Conservation (phyloP, 1,140 invertebrate genomes). For the Bradysia coprophila region DNA sequence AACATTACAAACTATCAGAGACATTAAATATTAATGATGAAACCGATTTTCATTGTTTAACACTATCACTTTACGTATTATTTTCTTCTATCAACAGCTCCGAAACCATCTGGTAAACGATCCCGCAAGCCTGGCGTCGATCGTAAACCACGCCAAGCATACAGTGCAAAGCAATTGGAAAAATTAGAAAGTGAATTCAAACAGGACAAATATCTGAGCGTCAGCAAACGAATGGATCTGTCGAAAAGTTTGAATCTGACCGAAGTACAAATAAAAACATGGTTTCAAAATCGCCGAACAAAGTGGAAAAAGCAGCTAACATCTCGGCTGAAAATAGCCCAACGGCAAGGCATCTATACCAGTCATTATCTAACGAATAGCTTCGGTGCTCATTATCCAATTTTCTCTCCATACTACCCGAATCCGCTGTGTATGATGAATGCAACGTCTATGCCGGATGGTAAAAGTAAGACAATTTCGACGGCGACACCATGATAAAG, state of each 20-base stretch:
- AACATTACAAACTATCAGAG: too few relatives aligned
- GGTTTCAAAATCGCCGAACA: conserved; percentile 88
- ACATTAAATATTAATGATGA: too few relatives aligned
- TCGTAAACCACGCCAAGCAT: conserved; percentile 85
- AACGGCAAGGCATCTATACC: conserved; percentile 60
- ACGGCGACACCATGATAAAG: too few relatives aligned
- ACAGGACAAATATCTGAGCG: conserved; percentile 86
- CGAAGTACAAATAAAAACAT: conserved; percentile 94
- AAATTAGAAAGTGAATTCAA: conserved; percentile 84
- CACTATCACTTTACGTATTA: too few relatives aligned
- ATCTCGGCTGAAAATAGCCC: conserved; percentile 68
- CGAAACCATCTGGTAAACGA: conserved; percentile 55
- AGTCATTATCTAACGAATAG: conserved; percentile 44
- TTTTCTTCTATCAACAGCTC: too few relatives aligned
- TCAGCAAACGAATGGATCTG: conserved; percentile 84
- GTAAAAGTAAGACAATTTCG: too few relatives aligned
- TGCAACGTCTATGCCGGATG: conserved; percentile 27
- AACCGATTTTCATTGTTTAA: too few relatives aligned
- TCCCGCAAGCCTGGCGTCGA: conserved; percentile 72
- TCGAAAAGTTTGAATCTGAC: conserved; percentile 75
- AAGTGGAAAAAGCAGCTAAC: conserved; percentile 95
- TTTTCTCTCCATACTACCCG: conserved; percentile 35
- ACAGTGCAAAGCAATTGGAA: conserved; percentile 84
- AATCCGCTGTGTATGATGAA: conserved; percentile 39
- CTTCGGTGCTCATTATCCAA: conserved; percentile 30